A percentile compares a stretch with the other conserved stretches of the same genome.
Evolutionary conservation across 2,113 vertebrate species (phyloP).

Genomic region (Channa argus): DNA sequence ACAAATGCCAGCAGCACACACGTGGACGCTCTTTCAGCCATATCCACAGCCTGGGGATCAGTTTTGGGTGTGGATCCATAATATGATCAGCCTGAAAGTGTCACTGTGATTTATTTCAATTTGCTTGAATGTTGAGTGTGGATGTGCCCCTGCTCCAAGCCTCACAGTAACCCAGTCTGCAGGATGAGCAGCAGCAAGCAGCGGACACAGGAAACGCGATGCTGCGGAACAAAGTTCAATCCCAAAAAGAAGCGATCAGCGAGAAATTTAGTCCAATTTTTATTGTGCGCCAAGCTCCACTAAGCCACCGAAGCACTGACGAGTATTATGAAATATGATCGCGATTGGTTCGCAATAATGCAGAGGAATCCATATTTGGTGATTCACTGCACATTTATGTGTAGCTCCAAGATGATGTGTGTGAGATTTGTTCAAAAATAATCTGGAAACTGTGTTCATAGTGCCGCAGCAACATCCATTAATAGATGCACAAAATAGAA

Average conservation of each 20-base stretch:
- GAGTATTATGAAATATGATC: too few relatives aligned
- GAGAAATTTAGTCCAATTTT: too few relatives aligned
- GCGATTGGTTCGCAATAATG: not conserved
- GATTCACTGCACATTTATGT: not conserved
- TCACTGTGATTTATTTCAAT: slow-evolving; percentile 43
- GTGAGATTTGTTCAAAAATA: too few relatives aligned
- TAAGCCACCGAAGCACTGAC: too few relatives aligned
- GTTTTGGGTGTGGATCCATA: slow-evolving; percentile 11
- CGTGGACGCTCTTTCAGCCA: not conserved
- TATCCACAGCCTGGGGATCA: not conserved
- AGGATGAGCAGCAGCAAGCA: not conserved
- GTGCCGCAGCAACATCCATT: too few relatives aligned
- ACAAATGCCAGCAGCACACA: slow-evolving; percentile 36
- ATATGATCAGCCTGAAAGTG: slow-evolving; percentile 24
- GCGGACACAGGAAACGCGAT: not conserved
- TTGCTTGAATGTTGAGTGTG: slow-evolving; percentile 7
- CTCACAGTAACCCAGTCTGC: not conserved
- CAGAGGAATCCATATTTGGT: not conserved
- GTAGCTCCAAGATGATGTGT: too few relatives aligned
- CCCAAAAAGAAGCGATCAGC: not conserved
- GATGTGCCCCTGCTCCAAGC: slow-evolving; percentile 5
- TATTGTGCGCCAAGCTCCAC: too few relatives aligned
- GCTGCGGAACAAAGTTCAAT: not conserved
- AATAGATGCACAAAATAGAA: too few relatives aligned
- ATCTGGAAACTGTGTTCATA: too few relatives aligned